Conservation (phyloP, 2,113 vertebrate genomes). For the Meles meles region DNA sequence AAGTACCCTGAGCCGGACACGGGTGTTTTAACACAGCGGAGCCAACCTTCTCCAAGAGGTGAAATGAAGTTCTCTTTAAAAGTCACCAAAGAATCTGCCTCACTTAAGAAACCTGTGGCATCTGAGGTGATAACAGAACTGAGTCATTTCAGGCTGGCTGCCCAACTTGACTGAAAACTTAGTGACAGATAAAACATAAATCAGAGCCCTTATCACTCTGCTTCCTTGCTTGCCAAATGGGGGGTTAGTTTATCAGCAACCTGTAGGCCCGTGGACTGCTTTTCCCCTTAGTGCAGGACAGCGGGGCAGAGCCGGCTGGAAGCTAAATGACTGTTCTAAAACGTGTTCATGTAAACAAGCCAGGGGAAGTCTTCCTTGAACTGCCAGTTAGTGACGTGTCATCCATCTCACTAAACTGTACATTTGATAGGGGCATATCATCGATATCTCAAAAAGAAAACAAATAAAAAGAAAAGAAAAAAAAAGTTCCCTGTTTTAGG, state of each 20-base stretch:
- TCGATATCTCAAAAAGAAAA: slow-evolving; percentile 81
- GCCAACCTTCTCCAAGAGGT: slow-evolving; percentile 62
- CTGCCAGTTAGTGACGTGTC: slow-evolving; percentile 75
- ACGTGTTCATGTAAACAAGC: slow-evolving; percentile 84
- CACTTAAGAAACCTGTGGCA: slow-evolving; percentile 81
- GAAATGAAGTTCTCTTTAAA: slow-evolving; percentile 70
- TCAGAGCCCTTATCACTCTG: slow-evolving; percentile 84
- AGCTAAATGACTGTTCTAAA: slow-evolving; percentile 86
- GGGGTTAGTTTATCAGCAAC: slow-evolving; percentile 84
- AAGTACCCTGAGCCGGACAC: neutral
- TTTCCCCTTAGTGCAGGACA: slow-evolving; percentile 73
- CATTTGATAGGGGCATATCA: slow-evolving; percentile 67
- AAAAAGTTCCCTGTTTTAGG: slow-evolving; percentile 50
- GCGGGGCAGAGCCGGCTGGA: slow-evolving; percentile 70
- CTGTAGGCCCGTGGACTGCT: slow-evolving; percentile 74
- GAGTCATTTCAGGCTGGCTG: slow-evolving; percentile 81
- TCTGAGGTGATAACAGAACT: slow-evolving; percentile 82
- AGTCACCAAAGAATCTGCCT: slow-evolving; percentile 71
- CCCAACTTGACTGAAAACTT: slow-evolving; percentile 83
- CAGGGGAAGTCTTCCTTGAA: slow-evolving; percentile 81
- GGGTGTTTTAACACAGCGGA: neutral
- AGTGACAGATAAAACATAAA: slow-evolving; percentile 89
- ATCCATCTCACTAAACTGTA: slow-evolving; percentile 87
- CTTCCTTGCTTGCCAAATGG: slow-evolving; percentile 87
- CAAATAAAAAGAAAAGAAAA: slow-evolving; percentile 80